Conservation (phyloP, 2,113 vertebrate genomes). For the Bolborhynchus lineola region DNA sequence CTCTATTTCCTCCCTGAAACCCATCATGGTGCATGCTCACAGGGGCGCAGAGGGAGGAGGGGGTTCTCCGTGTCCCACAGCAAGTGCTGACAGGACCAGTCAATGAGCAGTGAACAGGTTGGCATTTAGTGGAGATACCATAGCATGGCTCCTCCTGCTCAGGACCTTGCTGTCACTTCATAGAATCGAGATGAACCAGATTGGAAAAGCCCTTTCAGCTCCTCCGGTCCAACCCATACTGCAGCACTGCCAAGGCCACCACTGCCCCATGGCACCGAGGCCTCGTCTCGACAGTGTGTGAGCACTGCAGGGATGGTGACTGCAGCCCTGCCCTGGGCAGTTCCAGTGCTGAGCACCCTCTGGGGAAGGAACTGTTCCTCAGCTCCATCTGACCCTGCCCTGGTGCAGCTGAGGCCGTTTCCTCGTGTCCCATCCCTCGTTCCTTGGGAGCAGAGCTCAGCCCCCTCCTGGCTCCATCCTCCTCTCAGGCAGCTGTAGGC, state of each 20-base stretch:
- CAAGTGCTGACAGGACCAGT: not conserved
- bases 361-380: too few species aligned
- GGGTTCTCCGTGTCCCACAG: not conserved
- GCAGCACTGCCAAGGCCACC: not conserved
- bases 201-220: not conserved
- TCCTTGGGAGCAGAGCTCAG: too few species aligned
- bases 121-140: not conserved
- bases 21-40: not conserved
- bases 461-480: too few species aligned
- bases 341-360: too few species aligned
- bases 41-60: not conserved
- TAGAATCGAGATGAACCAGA: not conserved
- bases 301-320: too few species aligned
- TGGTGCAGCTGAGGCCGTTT: too few species aligned
- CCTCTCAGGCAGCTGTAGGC: not conserved
- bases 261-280: not conserved
- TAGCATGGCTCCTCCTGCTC: not conserved
- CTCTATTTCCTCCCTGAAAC: conserved; percentile 48
- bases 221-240: not conserved
- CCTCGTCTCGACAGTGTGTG: too few species aligned
- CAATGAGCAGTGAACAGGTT: not conserved
- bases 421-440: too few species aligned
- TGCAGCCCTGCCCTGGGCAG: too few species aligned
- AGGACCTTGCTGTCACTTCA: not conserved
- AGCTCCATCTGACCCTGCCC: too few species aligned